phyloP scores from a whole-genome alignment of 2,888 invertebrate species.

The Zaprionus obscuricornis region DNA sequence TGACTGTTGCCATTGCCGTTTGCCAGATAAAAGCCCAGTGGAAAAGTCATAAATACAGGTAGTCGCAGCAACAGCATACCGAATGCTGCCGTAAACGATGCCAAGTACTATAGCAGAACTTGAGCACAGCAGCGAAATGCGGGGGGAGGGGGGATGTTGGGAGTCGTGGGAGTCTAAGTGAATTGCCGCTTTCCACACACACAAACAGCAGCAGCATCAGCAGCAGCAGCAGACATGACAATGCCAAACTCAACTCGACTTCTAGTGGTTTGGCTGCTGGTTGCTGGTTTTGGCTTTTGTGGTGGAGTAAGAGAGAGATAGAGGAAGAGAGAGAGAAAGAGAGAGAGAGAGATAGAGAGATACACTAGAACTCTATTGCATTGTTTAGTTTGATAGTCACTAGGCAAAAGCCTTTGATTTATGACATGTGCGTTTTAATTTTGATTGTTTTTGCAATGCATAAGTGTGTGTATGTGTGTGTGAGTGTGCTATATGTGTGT shows the following conservation, averaged over 20 bases:
- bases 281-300: constrained; percentile 20
- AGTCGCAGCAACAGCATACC: constrained; percentile 64
- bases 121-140: constrained; percentile 2
- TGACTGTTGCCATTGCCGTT: constrained; percentile 22
- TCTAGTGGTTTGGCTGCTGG: constrained; percentile 29
- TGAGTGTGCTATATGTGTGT: neutral
- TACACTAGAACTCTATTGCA: constrained; percentile 64
- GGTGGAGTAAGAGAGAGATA: neutral
- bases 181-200: constrained; percentile 63
- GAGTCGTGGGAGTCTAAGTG: constrained; percentile 55
- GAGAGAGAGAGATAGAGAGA: neutral
- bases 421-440: constrained; percentile 72
- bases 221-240: constrained; percentile 59
- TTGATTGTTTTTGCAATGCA: constrained; percentile 52
- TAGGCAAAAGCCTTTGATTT: constrained; percentile 68
- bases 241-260: constrained; percentile 41
- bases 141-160: neutral
- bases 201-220: constrained; percentile 12
- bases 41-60: constrained; percentile 70
- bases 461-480: constrained; percentile 12
- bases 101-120: constrained; percentile 48
- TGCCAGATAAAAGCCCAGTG: constrained; percentile 70
- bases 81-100: constrained; percentile 69
- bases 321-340: neutral
- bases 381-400: constrained; percentile 60